A percentile compares a stretch with the other conserved stretches of the same genome.
Evolutionary conservation across 23 tunicate genomes (phyloP).

Genomic region (Ascidia mentula): DNA sequence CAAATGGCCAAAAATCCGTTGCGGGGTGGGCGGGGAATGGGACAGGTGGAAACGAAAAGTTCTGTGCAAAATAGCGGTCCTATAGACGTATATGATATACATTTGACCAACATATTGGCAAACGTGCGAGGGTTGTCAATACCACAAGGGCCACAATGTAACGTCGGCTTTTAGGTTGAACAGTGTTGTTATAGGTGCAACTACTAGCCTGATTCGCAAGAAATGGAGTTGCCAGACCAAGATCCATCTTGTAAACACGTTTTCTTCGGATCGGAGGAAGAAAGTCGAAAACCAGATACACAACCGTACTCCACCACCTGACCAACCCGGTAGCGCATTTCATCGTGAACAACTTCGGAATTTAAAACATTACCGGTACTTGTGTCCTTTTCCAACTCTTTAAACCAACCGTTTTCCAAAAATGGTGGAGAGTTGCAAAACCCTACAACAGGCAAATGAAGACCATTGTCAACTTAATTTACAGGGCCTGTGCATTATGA

Average conservation of each 20-base stretch:
- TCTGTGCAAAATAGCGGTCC: too few species aligned
- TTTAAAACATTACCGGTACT: neutral
- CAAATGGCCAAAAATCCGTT: constrained; percentile 10
- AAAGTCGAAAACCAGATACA: neutral
- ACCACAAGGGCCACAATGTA: too few species aligned
- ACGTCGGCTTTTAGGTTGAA: too few species aligned
- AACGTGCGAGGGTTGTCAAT: too few species aligned
- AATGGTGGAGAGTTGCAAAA: neutral
- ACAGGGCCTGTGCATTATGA: too few species aligned
- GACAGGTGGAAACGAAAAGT: too few species aligned
- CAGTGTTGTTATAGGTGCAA: too few species aligned
- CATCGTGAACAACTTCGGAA: neutral
- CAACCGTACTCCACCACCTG: neutral
- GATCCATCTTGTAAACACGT: constrained; percentile 20
- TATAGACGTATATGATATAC: too few species aligned
- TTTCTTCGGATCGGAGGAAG: neutral
- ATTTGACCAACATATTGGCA: too few species aligned
- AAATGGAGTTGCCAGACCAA: constrained; percentile 20
- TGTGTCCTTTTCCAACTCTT: neutral
- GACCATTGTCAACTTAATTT: too few species aligned
- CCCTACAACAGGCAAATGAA: neutral
- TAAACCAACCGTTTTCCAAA: neutral
- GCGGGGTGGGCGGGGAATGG: constrained; percentile 5
- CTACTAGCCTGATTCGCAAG: too few species aligned
- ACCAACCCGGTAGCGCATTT: constrained; percentile 4